These are phyloP conservation scores for Balaeniceps rex DNA, from an alignment of 2,113 vertebrate genomes.

Conservation along the genomic window DNA sequence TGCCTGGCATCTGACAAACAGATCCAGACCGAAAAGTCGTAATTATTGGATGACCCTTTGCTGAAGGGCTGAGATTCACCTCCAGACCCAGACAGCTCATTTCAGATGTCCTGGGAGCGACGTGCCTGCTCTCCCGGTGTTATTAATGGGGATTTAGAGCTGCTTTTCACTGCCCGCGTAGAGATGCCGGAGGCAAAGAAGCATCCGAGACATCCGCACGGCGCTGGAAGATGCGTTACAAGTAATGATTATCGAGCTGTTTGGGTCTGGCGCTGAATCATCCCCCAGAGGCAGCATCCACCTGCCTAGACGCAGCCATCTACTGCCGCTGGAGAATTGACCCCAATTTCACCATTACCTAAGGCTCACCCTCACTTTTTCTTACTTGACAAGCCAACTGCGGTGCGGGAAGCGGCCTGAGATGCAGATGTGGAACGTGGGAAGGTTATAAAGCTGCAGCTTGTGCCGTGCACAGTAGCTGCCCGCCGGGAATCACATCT, in stretches of 20 bases:
- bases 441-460: not conserved
- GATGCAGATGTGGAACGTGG: rapidly evolving
- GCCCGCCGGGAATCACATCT: not conserved
- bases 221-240: not conserved
- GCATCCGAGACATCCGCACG: rapidly evolving
- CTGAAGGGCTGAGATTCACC: not conserved
- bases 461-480: rapidly evolving
- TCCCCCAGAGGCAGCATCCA: not conserved
- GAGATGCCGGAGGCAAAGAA: not conserved
- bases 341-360: not conserved
- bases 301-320: not conserved
- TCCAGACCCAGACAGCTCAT: not conserved
- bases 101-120: not conserved
- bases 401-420: rapidly evolving
- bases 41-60: not conserved
- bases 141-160: not conserved
- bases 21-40: not conserved
- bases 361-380: not conserved
- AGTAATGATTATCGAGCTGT: not conserved
- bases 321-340: not conserved
- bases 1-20: not conserved
- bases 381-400: not conserved
- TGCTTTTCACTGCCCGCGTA: not conserved
- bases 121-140: not conserved
- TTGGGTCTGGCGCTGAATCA: not conserved